Percentiles rank a stretch among this genome's conserved stretches.
These are phyloP conservation scores for Holocentrus rufus DNA, from an alignment of 2,797 vertebrate genomes.

Conservation along the genomic window DNA sequence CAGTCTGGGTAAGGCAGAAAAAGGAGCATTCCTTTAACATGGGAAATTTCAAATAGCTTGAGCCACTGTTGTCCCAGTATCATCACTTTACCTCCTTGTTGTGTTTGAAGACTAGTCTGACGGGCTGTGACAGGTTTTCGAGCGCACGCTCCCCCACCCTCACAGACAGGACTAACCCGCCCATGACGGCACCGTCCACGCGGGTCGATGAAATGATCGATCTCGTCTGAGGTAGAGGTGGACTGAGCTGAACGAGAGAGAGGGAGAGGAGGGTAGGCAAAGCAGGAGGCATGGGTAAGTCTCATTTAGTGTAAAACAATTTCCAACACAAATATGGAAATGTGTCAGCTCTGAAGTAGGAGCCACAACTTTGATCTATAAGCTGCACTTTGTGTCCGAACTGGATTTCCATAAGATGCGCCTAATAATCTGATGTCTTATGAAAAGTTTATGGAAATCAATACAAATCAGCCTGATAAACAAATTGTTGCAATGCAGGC, in stretches of 20 bases:
- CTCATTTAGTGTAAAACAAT: neutral
- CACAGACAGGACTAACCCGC: conserved; percentile 65
- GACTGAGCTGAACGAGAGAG: conserved; percentile 21
- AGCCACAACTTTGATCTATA: neutral
- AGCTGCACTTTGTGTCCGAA: neutral
- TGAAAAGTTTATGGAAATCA: neutral
- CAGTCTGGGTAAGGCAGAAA: too few relatives aligned
- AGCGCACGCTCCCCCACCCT: conserved; percentile 62
- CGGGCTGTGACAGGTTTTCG: conserved; percentile 64
- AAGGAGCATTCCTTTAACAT: too few relatives aligned
- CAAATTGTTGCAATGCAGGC: neutral
- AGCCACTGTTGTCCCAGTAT: neutral
- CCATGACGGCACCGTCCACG: conserved; percentile 26
- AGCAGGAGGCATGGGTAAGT: neutral
- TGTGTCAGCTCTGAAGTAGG: too few relatives aligned
- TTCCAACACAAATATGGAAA: neutral
- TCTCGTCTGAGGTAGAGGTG: fast-evolving
- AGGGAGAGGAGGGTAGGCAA: neutral
- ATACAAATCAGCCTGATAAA: neutral
- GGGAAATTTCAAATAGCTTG: neutral
- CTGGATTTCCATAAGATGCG: neutral
- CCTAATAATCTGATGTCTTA: too few relatives aligned
- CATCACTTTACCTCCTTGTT: conserved; percentile 49
- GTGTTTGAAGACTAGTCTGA: conserved; percentile 70
- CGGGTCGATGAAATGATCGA: fast-evolving